Evolutionary conservation across 1,140 invertebrate species (phyloP), one percentile per base, ranked within the genome.

Genomic region (Melanaphis sacchari): DNA sequence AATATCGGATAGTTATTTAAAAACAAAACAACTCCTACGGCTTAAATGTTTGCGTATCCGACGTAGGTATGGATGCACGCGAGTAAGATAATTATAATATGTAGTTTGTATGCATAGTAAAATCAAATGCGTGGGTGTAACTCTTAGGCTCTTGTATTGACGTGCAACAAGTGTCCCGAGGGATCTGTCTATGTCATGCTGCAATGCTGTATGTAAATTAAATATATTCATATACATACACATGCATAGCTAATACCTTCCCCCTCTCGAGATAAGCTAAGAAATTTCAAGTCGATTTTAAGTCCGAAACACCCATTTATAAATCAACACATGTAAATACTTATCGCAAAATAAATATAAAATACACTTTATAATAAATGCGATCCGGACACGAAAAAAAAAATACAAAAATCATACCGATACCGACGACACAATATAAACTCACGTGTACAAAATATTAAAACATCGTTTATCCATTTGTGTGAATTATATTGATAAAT

Each of bases 21-120:
- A 87, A n/a, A 87, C 26, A 4, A 87, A 87, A 87, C 84, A 31
- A 87, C 84, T 85, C 38, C 9, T 87, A 87, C 41, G 84, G 46
- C 15, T 43, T 43, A 87, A 87, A 85, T 40, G 22, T 84, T 24
- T 38, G n/a, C 18, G n/a, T 36, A 81, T 81, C n/a, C 11, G 36
- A 81, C 21, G 31, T 36, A 81, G 6, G 31, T 36, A 81, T 81
- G 36, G 36, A 82, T 38, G 31, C 31, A 76, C 59, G 15, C 59
- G 31, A 4, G 4, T 40, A 41, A 84, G 26, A 84, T 40, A 84
- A 84, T 41, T 41, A 41, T 84, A 84, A 84, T 41, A 36, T 22
- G 31, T 87, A 46, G 21, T n/a, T n/a, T 41, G 24, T 84, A 84
- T 41, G 21, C 1, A 18, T 46, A n/a, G 18, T 87, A 36, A 26